Evolutionary conservation across 2,888 invertebrate genomes (phyloP), one percentile per base, ranked within the genome.

Genomic region (Hoplodrina blanda): DNA sequence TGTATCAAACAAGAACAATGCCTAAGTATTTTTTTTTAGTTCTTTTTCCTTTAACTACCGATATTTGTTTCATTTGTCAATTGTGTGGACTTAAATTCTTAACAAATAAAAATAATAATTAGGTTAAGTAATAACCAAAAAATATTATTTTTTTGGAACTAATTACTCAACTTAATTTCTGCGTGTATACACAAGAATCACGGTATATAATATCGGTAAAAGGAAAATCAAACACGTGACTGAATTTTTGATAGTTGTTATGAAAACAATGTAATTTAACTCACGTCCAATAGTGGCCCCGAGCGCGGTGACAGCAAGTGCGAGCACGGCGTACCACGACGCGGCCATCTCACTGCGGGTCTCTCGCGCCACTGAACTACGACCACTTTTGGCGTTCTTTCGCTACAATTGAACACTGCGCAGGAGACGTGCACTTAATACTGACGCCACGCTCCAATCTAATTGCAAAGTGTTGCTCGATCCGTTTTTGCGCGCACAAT

Each of bases 251-350:
- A 59, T 49, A 49, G 20, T 57, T 73, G 66, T 76, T 75, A 62
- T 79, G 67, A 73, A 78, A 85, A 78, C 59, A 78, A 65, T 17
- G 17, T 5, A 46, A 46, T 46, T 1, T 64, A 83, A 95, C 95
- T 95, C 85, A 95, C 95, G 93, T 86, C 92, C 89, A 77, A 96
- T 93, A 17, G 95, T 92, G 69, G 95, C 96, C 65, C 96, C 95
- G 71, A 96, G 91, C 50, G 91, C 94, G 50, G 94, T 92, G 63
- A 93, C 92, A 66, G 92, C 93, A 50, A 96, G 91, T 79, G 91
- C 89, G 37, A 91, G 86, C 83, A 94, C 91, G 13, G 92, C 92
- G 85, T 91, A 90, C 93, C 90, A 93, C 88, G 92, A 91, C 81
- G 91, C 96, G 69, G 91, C 95, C 96, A 96, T 96, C 90, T 80